Evolutionary conservation across 1,140 invertebrate genomes (phyloP).

Genomic region (Heterodera schachtii): DNA sequence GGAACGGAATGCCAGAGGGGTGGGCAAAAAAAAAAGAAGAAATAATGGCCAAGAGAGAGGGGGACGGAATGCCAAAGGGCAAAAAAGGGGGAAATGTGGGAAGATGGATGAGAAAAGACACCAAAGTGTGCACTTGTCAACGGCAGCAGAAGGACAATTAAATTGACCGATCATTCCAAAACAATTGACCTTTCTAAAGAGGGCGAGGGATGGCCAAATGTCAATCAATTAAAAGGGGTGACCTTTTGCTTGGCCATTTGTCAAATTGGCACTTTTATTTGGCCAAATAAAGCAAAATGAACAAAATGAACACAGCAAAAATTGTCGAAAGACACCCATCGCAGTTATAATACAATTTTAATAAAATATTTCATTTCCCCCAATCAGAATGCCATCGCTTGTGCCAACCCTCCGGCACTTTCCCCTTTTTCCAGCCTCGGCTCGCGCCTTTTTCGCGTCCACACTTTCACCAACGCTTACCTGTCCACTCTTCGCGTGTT

Average conservation of each 20-base stretch:
- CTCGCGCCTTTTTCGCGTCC: conserved; percentile 54
- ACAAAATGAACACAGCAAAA: too few species aligned
- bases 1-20: background rate
- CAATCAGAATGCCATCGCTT: conserved; percentile 45
- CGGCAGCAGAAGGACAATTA: background rate
- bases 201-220: background rate
- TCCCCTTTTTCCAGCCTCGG: conserved; percentile 41
- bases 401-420: conserved; percentile 50
- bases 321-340: too few species aligned
- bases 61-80: too few species aligned
- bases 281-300: conserved; percentile 4
- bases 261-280: conserved; percentile 15
- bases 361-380: too few species aligned
- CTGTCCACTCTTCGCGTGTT: conserved; percentile 55
- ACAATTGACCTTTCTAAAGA: background rate
- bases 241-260: conserved; percentile 1
- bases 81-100: too few species aligned
- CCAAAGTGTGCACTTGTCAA: too few species aligned
- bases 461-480: conserved; percentile 58
- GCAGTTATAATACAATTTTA: too few species aligned
- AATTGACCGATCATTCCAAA: background rate
- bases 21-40: conserved; percentile 1
- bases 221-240: background rate
- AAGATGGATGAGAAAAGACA: too few species aligned
- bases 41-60: background rate